Conservation (phyloP, 1,140 invertebrate genomes). For the Mylabris phalerata region DNA sequence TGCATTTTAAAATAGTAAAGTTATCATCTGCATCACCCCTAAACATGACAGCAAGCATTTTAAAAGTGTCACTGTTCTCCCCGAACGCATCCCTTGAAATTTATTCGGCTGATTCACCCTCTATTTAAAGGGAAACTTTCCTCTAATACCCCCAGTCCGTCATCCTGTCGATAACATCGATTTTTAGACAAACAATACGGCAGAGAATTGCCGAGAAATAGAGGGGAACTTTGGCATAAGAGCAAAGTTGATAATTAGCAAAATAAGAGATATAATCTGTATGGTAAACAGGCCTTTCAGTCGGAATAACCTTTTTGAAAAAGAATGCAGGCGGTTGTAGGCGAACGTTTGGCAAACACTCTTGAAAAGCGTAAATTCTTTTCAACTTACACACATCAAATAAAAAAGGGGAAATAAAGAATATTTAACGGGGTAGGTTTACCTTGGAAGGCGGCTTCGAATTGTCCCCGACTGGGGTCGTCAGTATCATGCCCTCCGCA, state of each 20-base stretch:
- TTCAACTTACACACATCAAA: too few species aligned
- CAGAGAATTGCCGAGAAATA: neutral
- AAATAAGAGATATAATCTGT: neutral
- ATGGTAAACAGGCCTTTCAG: slow-evolving; percentile 1
- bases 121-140: too few species aligned
- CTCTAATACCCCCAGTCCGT: neutral
- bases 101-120: too few species aligned
- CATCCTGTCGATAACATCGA: neutral
- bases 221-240: slow-evolving; percentile 4
- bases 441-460: slow-evolving; percentile 36
- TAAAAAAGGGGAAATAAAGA: too few species aligned
- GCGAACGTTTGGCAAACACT: neutral
- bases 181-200: neutral
- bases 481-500: slow-evolving; percentile 21
- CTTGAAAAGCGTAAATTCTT: too few species aligned
- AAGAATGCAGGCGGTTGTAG: neutral
- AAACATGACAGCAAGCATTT: too few species aligned
- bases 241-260: slow-evolving; percentile 5
- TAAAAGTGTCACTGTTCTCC: too few species aligned
- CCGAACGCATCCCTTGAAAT: too few species aligned
- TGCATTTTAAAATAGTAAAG: too few species aligned
- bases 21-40: too few species aligned
- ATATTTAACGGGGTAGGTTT: neutral
- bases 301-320: too few species aligned
- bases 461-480: slow-evolving; percentile 28